A percentile compares a stretch with the other conserved stretches of the same genome.
phyloP scores from a whole-genome alignment of 2,113 vertebrate species.

The Corvus moneduloides region DNA sequence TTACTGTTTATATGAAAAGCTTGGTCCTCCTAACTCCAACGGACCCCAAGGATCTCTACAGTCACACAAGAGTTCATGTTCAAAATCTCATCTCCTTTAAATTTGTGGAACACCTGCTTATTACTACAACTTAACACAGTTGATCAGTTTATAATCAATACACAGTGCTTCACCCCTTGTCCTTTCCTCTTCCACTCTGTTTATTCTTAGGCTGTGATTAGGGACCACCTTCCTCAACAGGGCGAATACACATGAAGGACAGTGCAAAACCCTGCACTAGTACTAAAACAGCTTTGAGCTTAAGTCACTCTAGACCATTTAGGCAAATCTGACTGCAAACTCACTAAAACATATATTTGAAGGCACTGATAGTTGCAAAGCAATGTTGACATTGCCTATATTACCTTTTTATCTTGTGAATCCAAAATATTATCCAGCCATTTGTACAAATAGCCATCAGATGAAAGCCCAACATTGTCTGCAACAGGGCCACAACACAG shows the following conservation, averaged over 20 bases:
- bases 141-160: background rate
- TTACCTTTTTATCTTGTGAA: conserved; percentile 97
- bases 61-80: background rate
- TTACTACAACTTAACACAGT: background rate
- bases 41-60: background rate
- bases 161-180: background rate
- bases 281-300: background rate
- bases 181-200: background rate
- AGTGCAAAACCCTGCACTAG: rapidly evolving
- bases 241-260: background rate
- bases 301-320: background rate
- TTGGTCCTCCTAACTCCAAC: background rate
- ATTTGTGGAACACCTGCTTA: background rate
- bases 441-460: conserved; percentile 98
- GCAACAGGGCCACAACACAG: conserved; percentile 97
- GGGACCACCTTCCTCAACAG: background rate
- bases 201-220: background rate
- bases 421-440: conserved; percentile 99
- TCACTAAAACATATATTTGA: background rate
- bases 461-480: conserved; percentile 96
- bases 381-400: background rate
- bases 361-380: background rate
- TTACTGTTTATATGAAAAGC: background rate
- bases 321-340: background rate
- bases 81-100: background rate